These are phyloP conservation scores for Serilophus lunatus DNA, from an alignment of 2,113 vertebrate genomes.

Conservation along the genomic window DNA sequence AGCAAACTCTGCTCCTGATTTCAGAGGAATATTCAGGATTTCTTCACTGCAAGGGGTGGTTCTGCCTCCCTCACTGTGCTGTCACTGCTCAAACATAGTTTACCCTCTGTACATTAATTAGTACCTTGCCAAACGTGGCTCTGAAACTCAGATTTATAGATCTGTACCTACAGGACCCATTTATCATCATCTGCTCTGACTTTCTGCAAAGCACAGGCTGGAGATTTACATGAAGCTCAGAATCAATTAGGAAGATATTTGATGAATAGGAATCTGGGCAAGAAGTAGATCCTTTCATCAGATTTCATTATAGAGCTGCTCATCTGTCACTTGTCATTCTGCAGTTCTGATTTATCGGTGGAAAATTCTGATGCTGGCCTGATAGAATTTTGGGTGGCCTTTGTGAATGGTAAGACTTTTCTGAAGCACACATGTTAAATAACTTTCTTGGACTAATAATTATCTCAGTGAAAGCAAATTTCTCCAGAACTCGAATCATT, in stretches of 20 bases:
- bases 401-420: not conserved
- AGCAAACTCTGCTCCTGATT: not conserved
- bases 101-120: not conserved
- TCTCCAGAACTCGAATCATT: not conserved
- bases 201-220: not conserved
- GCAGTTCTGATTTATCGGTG: not conserved
- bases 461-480: not conserved
- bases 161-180: not conserved
- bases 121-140: not conserved
- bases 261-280: not conserved
- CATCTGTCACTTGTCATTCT: not conserved
- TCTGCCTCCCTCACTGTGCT: not conserved
- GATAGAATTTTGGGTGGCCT: not conserved
- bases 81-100: not conserved
- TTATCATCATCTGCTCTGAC: not conserved
- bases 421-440: not conserved
- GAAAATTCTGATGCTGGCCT: not conserved
- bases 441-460: not conserved
- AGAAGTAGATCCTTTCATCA: not conserved
- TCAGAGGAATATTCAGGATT: not conserved
- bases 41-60: not conserved
- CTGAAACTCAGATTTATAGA: not conserved
- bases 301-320: not conserved
- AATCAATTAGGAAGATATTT: not conserved
- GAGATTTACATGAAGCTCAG: not conserved